A percentile compares a stretch with the other conserved stretches of the same genome.
Conservation (phyloP, 2,888 invertebrate species). For the Cloeon dipterum region DNA sequence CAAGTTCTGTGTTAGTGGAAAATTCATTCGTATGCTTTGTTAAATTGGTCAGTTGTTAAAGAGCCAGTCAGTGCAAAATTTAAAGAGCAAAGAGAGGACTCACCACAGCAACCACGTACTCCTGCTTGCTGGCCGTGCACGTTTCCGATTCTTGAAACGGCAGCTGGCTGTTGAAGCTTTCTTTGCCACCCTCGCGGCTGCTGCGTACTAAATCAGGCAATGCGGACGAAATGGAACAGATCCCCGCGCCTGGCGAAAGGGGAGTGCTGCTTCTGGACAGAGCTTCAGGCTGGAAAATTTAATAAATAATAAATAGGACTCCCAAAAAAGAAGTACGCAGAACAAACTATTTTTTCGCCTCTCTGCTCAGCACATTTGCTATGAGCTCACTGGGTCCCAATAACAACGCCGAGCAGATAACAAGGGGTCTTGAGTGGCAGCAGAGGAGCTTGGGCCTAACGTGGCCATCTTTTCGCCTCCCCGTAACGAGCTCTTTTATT, state of each 20-base stretch:
- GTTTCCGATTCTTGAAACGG: constrained; percentile 66
- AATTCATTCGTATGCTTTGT: not conserved
- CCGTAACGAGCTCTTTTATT: too few relatives aligned
- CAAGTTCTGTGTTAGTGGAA: constrained; percentile 32
- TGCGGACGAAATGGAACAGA: constrained; percentile 16
- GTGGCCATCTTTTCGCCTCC: too few relatives aligned
- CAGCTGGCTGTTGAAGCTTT: constrained; percentile 17
- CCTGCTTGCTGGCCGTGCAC: constrained; percentile 71
- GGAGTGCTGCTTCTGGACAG: constrained; percentile 67
- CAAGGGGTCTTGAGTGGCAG: too few relatives aligned
- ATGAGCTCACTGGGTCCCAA: too few relatives aligned
- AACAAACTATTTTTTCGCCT: too few relatives aligned
- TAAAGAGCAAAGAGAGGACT: constrained; percentile 7
- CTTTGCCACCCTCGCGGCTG: constrained; percentile 10
- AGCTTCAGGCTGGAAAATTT: constrained; percentile 49
- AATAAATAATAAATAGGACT: too few relatives aligned
- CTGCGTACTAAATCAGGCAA: constrained; percentile 22
- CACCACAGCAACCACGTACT: constrained; percentile 68
- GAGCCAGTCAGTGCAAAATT: not conserved
- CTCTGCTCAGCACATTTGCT: too few relatives aligned
- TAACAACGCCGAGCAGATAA: too few relatives aligned
- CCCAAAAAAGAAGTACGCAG: too few relatives aligned
- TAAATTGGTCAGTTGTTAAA: not conserved
- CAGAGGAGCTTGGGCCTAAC: too few relatives aligned
- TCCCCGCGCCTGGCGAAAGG: constrained; percentile 45